Evolutionary conservation across 2,113 vertebrate species (phyloP), one percentile per base, ranked within the genome.

Genomic region (Aphyosemion australe): DNA sequence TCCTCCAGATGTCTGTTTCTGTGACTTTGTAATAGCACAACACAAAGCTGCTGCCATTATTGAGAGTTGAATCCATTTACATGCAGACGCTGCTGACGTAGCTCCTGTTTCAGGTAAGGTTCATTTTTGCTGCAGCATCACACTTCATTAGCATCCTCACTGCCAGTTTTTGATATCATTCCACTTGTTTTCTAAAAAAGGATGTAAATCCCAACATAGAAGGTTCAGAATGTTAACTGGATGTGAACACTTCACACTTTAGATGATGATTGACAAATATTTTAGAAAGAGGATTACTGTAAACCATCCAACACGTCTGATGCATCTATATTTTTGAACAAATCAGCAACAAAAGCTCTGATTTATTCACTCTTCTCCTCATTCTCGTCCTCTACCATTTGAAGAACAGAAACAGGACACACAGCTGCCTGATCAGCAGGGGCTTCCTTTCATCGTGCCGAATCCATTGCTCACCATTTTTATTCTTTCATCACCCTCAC

Each of bases 11-110:
- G 65, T 34, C 69, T 20, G 32, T 13, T 52, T 81, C 65, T 55
- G 39, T 73, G 63, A 85, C 77, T 84, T 69, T 82, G 74, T 91
- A 87, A 85, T 89, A 83, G 80, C 75, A 93, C 92, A 91, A 89
- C 85, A 74, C 79, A 74, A 88, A 92, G 74, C 72, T 10, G 37
- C 65, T 48, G 76, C 90, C 69, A 49, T 89, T 87, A 90, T 92
- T 87, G 8, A 18, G 88, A 85, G 80, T 81, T 85, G 81, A 41
- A 18, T 70, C 91, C 65, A 95, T 97, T 98, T 95, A 96, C 91
- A 97, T 96, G 95, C 94, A 97, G 94, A 97, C 97, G 89, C 90
- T 79, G 63, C 80, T 93, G 94, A 95, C 95, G 94, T 92, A 8
- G 34, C 34, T 37, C 6, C 34, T 37, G 7, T 37, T 37, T 37